Percentiles rank a stretch among this genome's conserved stretches.
phyloP scores from a whole-genome alignment of 1,140 invertebrate species.

The Drosophila parvula region DNA sequence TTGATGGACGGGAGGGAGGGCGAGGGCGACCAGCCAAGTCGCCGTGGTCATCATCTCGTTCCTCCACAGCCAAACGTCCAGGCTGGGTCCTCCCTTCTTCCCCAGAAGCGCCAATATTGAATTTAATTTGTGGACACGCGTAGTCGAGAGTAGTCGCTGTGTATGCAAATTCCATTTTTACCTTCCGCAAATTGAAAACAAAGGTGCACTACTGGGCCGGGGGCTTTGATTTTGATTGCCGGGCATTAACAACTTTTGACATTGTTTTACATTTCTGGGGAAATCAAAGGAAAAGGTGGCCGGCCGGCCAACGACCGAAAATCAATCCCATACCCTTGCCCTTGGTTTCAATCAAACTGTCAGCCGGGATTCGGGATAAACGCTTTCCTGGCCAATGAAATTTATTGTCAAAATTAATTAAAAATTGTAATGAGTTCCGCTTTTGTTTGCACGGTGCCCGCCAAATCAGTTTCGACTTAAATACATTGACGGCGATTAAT shows the following conservation, averaged over 20 bases:
- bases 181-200: slow-evolving; percentile 47
- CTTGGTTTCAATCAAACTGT: slow-evolving; percentile 72
- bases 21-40: slow-evolving; percentile 13
- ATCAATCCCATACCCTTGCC: slow-evolving; percentile 34
- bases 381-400: slow-evolving; percentile 25
- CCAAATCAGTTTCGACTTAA: slow-evolving; percentile 52
- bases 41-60: slow-evolving; percentile 53
- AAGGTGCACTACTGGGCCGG: slow-evolving; percentile 52
- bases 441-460: neutral
- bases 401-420: slow-evolving; percentile 82
- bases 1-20: slow-evolving; percentile 60
- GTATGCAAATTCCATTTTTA: slow-evolving; percentile 64
- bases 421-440: slow-evolving; percentile 76
- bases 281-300: slow-evolving; percentile 62
- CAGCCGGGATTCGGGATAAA: slow-evolving; percentile 24
- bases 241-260: slow-evolving; percentile 77
- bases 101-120: slow-evolving; percentile 61
- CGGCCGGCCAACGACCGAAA: slow-evolving; percentile 24
- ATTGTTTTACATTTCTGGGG: slow-evolving; percentile 78
- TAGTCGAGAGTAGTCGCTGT: slow-evolving; percentile 29
- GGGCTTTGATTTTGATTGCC: slow-evolving; percentile 56
- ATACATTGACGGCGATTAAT: slow-evolving; percentile 71
- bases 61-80: slow-evolving; percentile 2
- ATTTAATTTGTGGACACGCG: slow-evolving; percentile 78
- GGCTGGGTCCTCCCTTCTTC: slow-evolving; percentile 1